A percentile compares a stretch with the other conserved stretches of the same genome.
These are phyloP conservation scores for Phymorhynchus buccinoides DNA, from an alignment of 1,140 invertebrate genomes.

Conservation along the genomic window DNA sequence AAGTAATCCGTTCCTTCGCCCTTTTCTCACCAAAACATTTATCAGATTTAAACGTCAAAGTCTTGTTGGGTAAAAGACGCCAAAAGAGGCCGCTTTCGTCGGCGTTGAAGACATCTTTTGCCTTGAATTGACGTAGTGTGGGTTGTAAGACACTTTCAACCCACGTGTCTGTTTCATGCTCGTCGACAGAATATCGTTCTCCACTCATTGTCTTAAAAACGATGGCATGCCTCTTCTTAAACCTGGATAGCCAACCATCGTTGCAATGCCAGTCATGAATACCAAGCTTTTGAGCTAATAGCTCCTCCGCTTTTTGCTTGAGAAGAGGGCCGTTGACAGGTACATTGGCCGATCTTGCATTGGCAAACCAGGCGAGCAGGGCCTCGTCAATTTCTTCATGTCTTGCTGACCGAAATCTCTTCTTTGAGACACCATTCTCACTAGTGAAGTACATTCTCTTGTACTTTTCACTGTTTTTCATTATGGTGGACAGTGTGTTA, in stretches of 20 bases:
- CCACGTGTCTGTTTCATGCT: background rate
- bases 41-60: background rate
- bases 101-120: background rate
- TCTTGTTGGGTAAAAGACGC: background rate
- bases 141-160: background rate
- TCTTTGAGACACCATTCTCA: too few species aligned
- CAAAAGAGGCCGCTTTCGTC: background rate
- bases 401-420: too few species aligned
- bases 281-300: background rate
- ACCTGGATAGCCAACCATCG: background rate
- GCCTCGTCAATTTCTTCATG: too few species aligned
- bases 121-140: background rate
- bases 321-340: background rate
- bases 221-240: background rate
- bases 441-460: too few species aligned
- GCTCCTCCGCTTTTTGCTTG: background rate
- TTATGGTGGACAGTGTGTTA: too few species aligned
- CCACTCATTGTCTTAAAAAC: background rate
- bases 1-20: background rate
- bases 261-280: background rate
- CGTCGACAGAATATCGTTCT: background rate
- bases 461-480: too few species aligned
- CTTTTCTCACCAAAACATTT: slow-evolving; percentile 1
- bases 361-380: too few species aligned
- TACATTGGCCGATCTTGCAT: background rate